These are phyloP conservation scores for Huso huso DNA, from an alignment of 2,797 vertebrate species.

Conservation along the genomic window DNA sequence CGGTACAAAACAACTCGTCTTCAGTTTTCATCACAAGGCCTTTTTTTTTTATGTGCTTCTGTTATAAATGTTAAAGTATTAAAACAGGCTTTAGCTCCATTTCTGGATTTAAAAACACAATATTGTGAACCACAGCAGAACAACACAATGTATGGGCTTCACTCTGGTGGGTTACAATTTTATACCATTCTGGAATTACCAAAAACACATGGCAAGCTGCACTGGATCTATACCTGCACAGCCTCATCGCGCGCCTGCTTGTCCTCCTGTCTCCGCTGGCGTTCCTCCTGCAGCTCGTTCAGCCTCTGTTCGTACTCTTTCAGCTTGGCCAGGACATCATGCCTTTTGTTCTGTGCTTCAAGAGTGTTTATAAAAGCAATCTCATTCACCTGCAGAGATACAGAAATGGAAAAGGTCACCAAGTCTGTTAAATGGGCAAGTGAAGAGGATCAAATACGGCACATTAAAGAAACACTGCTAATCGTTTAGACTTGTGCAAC, in stretches of 20 bases:
- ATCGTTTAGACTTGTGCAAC: not conserved
- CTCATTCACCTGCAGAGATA: slow-evolving; percentile 82
- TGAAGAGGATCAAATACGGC: not conserved
- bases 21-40: too few species aligned
- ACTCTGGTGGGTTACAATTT: too few species aligned
- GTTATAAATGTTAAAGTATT: too few species aligned
- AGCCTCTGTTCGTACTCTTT: slow-evolving; percentile 93
- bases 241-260: slow-evolving; percentile 96
- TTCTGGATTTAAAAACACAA: too few species aligned
- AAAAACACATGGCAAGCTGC: not conserved
- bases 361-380: slow-evolving; percentile 97
- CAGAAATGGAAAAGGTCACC: not conserved
- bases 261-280: slow-evolving; percentile 89
- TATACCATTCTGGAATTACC: too few species aligned
- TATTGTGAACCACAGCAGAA: too few species aligned
- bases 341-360: slow-evolving; percentile 96
- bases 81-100: too few species aligned
- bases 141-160: too few species aligned
- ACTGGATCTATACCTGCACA: slow-evolving; percentile 71
- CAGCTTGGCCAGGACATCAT: slow-evolving; percentile 89
- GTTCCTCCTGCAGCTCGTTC: slow-evolving; percentile 91
- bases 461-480: not conserved
- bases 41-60: too few species aligned
- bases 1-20: too few species aligned
- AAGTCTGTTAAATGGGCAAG: not conserved